phyloP scores from a whole-genome alignment of 1,140 invertebrate species.

The Brachionus sp. region DNA sequence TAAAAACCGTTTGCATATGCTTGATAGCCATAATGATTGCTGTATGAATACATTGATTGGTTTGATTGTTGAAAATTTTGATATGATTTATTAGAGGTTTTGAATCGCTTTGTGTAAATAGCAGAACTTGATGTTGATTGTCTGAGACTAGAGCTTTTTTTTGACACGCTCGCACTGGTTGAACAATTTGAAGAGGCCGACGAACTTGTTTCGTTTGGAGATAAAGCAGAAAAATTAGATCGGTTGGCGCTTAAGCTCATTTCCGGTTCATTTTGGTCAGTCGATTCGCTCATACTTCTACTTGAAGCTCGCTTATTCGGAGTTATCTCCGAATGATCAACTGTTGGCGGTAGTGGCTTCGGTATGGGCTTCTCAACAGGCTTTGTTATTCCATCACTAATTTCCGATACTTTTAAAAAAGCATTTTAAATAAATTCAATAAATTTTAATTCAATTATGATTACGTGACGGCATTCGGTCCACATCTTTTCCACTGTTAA shows the following conservation, averaged over 20 bases:
- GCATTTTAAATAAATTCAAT: neutral
- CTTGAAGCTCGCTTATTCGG: slow-evolving; percentile 6
- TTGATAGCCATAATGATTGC: neutral
- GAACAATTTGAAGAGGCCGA: slow-evolving; percentile 4
- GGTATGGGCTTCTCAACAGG: slow-evolving; percentile 44
- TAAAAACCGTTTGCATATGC: neutral
- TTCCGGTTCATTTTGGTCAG: slow-evolving; percentile 9
- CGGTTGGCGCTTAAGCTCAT: neutral
- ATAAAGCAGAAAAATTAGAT: neutral
- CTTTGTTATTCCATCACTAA: slow-evolving; percentile 35
- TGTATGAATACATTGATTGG: neutral
- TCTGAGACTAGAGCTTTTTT: neutral
- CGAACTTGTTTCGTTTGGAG: slow-evolving; percentile 3
- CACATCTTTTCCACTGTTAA: slow-evolving; percentile 45
- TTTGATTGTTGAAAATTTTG: neutral
- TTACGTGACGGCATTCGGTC: slow-evolving; percentile 40
- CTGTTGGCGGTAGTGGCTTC: slow-evolving; percentile 35
- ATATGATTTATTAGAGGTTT: neutral
- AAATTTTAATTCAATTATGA: neutral
- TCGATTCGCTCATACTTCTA: slow-evolving; percentile 6
- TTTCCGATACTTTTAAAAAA: slow-evolving; percentile 14
- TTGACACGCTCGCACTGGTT: neutral
- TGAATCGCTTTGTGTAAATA: slow-evolving; percentile 21
- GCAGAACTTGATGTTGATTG: neutral
- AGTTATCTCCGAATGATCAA: slow-evolving; percentile 6